Conservation (phyloP, 2,113 vertebrate species). For the Rhinolophus sinicus region DNA sequence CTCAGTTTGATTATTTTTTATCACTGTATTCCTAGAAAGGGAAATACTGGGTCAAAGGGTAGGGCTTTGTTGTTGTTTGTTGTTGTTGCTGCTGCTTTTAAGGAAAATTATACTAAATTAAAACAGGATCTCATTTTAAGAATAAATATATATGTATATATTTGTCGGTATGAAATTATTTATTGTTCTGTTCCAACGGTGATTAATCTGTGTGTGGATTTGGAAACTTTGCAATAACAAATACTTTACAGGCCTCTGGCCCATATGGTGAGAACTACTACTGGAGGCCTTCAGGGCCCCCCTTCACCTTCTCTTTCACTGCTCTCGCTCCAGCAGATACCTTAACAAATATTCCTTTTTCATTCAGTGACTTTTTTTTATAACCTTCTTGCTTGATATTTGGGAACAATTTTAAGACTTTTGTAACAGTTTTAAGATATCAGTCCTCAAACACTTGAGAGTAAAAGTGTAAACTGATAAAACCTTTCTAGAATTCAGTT, state of each 20-base stretch:
- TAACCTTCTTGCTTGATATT: background rate
- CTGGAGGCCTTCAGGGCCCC: background rate
- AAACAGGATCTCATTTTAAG: background rate
- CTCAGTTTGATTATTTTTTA: background rate
- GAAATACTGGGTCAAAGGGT: background rate
- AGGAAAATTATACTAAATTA: background rate
- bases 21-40: background rate
- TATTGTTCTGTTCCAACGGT: background rate
- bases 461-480: background rate
- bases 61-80: background rate
- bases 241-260: background rate
- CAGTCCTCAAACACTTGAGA: background rate
- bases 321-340: background rate
- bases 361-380: background rate
- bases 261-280: background rate
- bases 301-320: background rate
- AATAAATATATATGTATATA: background rate
- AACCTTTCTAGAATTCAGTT: background rate
- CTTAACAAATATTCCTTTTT: background rate
- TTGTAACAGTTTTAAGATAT: background rate
- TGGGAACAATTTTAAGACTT: background rate
- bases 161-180: background rate
- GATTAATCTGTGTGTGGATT: background rate
- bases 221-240: background rate
- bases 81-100: background rate